Percentiles rank a stretch among this genome's conserved stretches.
Evolutionary conservation across 1,140 invertebrate species (phyloP).

Genomic region (Adelges cooleyi): DNA sequence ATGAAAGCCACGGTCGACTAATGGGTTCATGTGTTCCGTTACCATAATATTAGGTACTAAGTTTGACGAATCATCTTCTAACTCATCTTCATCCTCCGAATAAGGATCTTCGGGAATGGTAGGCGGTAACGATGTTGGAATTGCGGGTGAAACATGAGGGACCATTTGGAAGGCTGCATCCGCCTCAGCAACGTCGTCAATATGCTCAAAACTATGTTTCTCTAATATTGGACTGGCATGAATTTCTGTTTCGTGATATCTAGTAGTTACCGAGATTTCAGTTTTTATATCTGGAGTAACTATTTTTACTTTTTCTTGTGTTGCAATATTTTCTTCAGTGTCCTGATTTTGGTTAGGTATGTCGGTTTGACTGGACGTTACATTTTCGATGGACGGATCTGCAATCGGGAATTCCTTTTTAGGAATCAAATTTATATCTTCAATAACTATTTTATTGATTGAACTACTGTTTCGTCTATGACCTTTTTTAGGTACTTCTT

Average conservation of each 20-base stretch:
- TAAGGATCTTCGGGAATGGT: constrained; percentile 45
- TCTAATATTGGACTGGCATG: background rate
- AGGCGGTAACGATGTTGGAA: constrained; percentile 38
- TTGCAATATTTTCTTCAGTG: constrained; percentile 33
- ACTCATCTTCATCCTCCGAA: constrained; percentile 43
- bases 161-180: constrained; percentile 42
- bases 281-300: background rate
- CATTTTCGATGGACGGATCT: background rate
- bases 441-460: constrained; percentile 35
- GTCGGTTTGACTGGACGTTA: background rate
- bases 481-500: constrained; percentile 38
- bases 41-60: constrained; percentile 57
- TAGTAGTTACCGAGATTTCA: background rate
- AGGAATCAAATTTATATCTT: background rate
- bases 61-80: constrained; percentile 41
- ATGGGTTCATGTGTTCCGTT: constrained; percentile 49
- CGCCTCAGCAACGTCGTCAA: constrained; percentile 42
- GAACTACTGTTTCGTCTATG: constrained; percentile 47
- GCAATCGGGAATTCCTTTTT: background rate
- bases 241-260: background rate
- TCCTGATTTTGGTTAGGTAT: background rate
- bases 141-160: constrained; percentile 39
- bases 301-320: constrained; percentile 33
- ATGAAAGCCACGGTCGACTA: constrained; percentile 39
- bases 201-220: constrained; percentile 33